These are phyloP conservation scores for Otus sunia DNA, from an alignment of 2,113 vertebrate species.

Conservation along the genomic window DNA sequence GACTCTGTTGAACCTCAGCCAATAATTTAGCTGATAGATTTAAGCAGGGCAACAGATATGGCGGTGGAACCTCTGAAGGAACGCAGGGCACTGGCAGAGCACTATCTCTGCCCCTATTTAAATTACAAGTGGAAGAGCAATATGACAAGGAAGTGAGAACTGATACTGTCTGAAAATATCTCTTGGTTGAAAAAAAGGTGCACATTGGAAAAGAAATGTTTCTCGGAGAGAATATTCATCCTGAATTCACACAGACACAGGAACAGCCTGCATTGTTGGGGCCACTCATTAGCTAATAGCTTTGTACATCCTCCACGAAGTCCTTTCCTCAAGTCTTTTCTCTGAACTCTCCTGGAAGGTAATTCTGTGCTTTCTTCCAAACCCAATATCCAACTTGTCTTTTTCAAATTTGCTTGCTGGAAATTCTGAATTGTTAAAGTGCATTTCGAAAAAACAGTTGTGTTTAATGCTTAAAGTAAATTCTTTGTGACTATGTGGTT, in stretches of 20 bases:
- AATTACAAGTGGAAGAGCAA: slow-evolving; percentile 31
- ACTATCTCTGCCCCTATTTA: slow-evolving; percentile 39
- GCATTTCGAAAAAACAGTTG: background rate
- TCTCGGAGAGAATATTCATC: background rate
- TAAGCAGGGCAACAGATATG: slow-evolving; percentile 64
- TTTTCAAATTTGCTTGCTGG: background rate
- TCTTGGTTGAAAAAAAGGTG: background rate
- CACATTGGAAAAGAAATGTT: background rate
- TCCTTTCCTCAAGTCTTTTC: background rate
- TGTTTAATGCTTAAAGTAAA: background rate
- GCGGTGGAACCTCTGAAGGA: slow-evolving; percentile 48
- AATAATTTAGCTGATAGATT: slow-evolving; percentile 62
- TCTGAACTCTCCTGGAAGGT: background rate
- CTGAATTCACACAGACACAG: background rate
- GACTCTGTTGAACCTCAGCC: slow-evolving; percentile 56
- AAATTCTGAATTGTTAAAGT: background rate
- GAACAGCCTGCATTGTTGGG: background rate
- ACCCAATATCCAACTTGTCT: background rate
- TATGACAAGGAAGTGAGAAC: slow-evolving; percentile 28
- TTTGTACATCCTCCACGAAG: background rate
- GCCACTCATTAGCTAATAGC: background rate
- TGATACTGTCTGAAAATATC: slow-evolving; percentile 8
- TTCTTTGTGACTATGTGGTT: background rate
- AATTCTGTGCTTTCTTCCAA: background rate
- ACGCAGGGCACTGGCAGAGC: background rate